Conservation (phyloP, 2,888 invertebrate species). For the Ochlodes sylvanus region DNA sequence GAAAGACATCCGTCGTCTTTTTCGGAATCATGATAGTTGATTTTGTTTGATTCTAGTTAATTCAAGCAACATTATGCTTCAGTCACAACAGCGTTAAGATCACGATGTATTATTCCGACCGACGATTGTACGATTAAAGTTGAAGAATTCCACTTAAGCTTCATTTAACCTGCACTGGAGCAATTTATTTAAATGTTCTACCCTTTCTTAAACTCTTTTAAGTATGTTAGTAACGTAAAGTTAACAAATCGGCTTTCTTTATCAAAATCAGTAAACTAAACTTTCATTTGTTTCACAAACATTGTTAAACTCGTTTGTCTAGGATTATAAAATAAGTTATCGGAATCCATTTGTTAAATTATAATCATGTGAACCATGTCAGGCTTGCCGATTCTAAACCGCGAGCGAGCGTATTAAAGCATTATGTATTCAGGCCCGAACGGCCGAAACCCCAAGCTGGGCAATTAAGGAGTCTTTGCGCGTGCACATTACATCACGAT, state of each 20-base stretch:
- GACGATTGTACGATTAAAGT: too few species aligned
- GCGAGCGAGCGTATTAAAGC: slow-evolving; percentile 35
- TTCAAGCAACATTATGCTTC: too few species aligned
- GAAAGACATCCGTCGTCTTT: too few species aligned
- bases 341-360: slow-evolving; percentile 19
- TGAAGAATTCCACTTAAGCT: too few species aligned
- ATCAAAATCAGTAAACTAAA: not conserved
- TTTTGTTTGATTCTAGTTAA: too few species aligned
- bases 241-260: not conserved
- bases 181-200: too few species aligned
- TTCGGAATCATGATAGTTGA: too few species aligned
- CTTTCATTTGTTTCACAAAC: not conserved
- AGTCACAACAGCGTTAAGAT: too few species aligned
- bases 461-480: slow-evolving; percentile 68
- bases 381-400: slow-evolving; percentile 21
- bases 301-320: not conserved
- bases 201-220: too few species aligned
- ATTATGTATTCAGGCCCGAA: slow-evolving; percentile 31
- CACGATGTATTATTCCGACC: too few species aligned
- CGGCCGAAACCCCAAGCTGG: slow-evolving; percentile 52
- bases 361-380: slow-evolving; percentile 35
- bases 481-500: slow-evolving; percentile 74
- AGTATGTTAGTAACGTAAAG: too few species aligned
- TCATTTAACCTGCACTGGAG: too few species aligned
- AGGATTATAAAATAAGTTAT: not conserved